Evolutionary conservation across 2,113 vertebrate species (phyloP).

Genomic region (Ophthalmolycus amberensis): DNA sequence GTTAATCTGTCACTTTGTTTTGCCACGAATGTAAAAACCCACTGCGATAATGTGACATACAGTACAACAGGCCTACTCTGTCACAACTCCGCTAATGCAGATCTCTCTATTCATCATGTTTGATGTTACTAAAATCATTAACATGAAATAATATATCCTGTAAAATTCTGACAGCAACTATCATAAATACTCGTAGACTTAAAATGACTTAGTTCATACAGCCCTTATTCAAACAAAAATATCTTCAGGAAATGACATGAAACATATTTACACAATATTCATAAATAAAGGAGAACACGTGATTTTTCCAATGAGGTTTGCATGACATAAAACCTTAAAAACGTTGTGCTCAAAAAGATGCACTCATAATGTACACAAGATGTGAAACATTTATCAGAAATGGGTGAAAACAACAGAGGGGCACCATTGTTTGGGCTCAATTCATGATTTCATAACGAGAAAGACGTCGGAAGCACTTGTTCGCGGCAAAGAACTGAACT

Average conservation of each 20-base stretch:
- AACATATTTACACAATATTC: conserved; percentile 61
- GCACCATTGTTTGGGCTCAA: background rate
- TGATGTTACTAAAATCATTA: conserved; percentile 34
- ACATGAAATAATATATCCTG: conserved; percentile 31
- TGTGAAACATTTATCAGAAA: conserved; percentile 35
- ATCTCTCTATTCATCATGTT: conserved; percentile 4
- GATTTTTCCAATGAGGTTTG: conserved; percentile 38
- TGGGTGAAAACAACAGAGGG: conserved; percentile 5
- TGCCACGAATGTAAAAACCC: conserved; percentile 18
- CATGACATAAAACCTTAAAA: conserved; percentile 28
- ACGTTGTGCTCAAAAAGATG: conserved; percentile 1
- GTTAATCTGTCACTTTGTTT: conserved; percentile 15
- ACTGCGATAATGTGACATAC: conserved; percentile 21
- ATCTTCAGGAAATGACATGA: conserved; percentile 46
- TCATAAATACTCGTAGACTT: conserved; percentile 43
- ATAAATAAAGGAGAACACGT: conserved; percentile 29
- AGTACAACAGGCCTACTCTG: background rate
- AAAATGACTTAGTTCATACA: conserved; percentile 58
- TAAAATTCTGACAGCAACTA: conserved; percentile 42
- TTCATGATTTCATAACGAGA: conserved; percentile 8
- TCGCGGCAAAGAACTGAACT: conserved; percentile 17
- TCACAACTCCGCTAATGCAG: conserved; percentile 24
- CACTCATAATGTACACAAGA: conserved; percentile 25
- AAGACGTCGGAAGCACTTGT: conserved; percentile 41
- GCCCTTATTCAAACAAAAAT: conserved; percentile 71